Evolutionary conservation across 64 coral and sea anemone species (phyloP).

Genomic region (Trachythela sp.): DNA sequence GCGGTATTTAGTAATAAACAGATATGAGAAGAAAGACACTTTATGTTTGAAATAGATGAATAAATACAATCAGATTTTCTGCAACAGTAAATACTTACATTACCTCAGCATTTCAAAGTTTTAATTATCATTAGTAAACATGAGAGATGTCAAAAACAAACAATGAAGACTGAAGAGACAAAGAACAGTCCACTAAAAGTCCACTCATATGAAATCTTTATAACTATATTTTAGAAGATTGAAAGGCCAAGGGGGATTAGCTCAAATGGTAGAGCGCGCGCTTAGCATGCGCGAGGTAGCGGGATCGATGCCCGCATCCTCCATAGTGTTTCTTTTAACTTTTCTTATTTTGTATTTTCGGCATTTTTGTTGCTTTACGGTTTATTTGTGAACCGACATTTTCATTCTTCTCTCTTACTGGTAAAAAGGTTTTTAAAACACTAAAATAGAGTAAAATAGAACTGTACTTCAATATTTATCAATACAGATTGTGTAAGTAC

Average conservation of each 20-base stretch:
- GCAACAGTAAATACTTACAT: not conserved
- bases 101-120: not conserved
- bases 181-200: too few species aligned
- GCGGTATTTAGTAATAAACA: not conserved
- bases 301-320: slow-evolving; percentile 32
- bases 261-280: slow-evolving; percentile 31
- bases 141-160: not conserved
- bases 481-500: too few species aligned
- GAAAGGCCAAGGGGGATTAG: not conserved
- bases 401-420: not conserved
- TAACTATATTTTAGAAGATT: not conserved
- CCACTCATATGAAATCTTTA: too few species aligned
- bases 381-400: not conserved
- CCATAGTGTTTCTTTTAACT: not conserved
- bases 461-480: too few species aligned
- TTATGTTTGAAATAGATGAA: not conserved
- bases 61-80: not conserved
- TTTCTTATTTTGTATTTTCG: not conserved
- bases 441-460: not conserved
- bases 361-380: not conserved
- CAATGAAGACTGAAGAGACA: too few species aligned
- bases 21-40: not conserved
- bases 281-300: slow-evolving; percentile 33
- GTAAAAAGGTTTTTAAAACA: not conserved
- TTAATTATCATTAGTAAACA: not conserved